A percentile compares a stretch with the other conserved stretches of the same genome.
Evolutionary conservation across 2,797 vertebrate species (phyloP).

Genomic region (Okamejei kenojei): DNA sequence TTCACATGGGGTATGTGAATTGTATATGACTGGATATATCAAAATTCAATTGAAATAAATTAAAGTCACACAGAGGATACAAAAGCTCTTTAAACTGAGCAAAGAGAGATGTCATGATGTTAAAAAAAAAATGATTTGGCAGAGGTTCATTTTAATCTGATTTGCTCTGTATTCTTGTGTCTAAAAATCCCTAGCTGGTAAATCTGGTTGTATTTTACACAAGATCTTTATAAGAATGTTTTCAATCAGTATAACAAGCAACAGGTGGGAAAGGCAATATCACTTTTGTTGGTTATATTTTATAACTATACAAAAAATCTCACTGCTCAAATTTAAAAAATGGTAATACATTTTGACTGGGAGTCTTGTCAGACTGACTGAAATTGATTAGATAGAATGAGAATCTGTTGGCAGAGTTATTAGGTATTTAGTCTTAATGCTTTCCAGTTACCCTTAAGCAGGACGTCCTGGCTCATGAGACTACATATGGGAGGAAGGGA

Average conservation of each 20-base stretch:
- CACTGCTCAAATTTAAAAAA: neutral
- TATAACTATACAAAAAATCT: too few relatives aligned
- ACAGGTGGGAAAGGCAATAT: constrained; percentile 21
- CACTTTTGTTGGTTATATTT: neutral
- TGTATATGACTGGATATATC: neutral
- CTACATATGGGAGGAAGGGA: neutral
- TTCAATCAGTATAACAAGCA: constrained; percentile 11
- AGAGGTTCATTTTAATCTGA: neutral
- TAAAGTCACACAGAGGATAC: neutral
- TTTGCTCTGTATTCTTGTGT: neutral
- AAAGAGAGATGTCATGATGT: neutral
- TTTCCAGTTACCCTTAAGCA: neutral
- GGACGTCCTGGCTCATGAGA: neutral
- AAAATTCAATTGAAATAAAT: constrained; percentile 11
- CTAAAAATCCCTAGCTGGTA: neutral
- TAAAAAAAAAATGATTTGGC: neutral
- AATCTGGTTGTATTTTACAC: constrained; percentile 21
- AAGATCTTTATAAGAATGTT: constrained; percentile 2
- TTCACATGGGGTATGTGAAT: neutral
- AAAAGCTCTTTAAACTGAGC: neutral
- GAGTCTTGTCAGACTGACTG: neutral
- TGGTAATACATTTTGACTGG: neutral
- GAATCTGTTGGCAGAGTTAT: neutral
- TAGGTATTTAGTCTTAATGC: neutral
- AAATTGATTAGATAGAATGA: neutral